These are phyloP conservation scores for Dorcus parallelipipedus DNA, from an alignment of 2,888 invertebrate species.

Conservation along the genomic window DNA sequence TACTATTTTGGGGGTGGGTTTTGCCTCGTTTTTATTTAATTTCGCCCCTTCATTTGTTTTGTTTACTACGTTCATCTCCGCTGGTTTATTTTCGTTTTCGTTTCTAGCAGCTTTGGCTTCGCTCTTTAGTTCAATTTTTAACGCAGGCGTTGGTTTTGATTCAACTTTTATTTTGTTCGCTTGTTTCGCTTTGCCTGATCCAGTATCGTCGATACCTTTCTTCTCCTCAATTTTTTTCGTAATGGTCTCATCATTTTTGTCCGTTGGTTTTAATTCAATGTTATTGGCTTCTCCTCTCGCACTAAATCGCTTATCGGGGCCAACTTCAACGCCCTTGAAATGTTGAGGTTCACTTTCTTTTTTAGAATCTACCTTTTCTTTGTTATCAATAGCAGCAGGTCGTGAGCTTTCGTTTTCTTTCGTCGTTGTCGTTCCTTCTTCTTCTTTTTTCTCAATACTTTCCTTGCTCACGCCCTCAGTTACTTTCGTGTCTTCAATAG, in stretches of 20 bases:
- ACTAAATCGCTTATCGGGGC: background rate
- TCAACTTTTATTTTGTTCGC: background rate
- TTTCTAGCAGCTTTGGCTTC: too few relatives aligned
- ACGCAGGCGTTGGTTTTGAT: background rate
- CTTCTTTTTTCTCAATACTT: slow-evolving; percentile 20
- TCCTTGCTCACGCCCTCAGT: slow-evolving; percentile 37
- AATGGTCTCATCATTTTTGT: slow-evolving; percentile 26
- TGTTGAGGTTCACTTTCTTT: too few relatives aligned
- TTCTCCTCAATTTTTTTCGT: slow-evolving; percentile 22
- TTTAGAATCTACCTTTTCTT: too few relatives aligned
- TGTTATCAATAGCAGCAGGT: too few relatives aligned
- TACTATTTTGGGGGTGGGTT: too few relatives aligned
- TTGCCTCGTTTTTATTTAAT: too few relatives aligned
- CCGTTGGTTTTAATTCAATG: slow-evolving; percentile 32
- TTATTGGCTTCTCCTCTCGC: background rate
- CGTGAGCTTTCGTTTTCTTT: background rate
- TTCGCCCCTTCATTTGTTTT: too few relatives aligned
- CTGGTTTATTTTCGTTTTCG: too few relatives aligned
- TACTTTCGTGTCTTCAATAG: slow-evolving; percentile 6
- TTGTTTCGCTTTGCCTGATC: slow-evolving; percentile 9
- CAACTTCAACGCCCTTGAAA: too few relatives aligned
- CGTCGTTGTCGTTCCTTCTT: background rate
- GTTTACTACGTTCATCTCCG: too few relatives aligned
- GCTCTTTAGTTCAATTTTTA: background rate
- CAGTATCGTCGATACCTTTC: slow-evolving; percentile 14